Percentiles rank a stretch among this genome's conserved stretches.
These are phyloP conservation scores for Lysandra bellargus DNA, from an alignment of 2,888 invertebrate species.

Conservation along the genomic window DNA sequence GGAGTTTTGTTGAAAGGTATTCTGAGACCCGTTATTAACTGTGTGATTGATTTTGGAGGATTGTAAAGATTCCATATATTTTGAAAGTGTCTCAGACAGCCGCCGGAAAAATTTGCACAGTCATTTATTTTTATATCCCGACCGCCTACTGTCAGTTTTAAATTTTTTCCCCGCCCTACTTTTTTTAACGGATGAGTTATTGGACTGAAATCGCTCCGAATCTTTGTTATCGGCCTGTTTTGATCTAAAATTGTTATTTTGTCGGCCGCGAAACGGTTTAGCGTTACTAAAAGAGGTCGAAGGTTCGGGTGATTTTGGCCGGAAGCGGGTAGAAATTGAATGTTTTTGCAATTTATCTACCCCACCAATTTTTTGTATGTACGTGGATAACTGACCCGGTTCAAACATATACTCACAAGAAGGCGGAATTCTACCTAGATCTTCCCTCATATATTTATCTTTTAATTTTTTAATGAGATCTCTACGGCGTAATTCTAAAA, in stretches of 20 bases:
- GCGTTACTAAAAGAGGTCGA: neutral
- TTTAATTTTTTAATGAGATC: constrained; percentile 19
- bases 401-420: constrained; percentile 2
- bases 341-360: constrained; percentile 12
- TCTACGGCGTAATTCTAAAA: constrained; percentile 33
- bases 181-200: neutral
- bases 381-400: neutral
- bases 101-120: neutral
- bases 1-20: too few relatives aligned
- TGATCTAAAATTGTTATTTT: neutral
- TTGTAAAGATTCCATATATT: too few relatives aligned
- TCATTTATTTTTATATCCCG: constrained; percentile 9
- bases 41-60: too few relatives aligned
- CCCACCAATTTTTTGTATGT: constrained; percentile 1
- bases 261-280: constrained; percentile 1
- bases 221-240: neutral
- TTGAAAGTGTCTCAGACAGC: neutral
- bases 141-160: neutral
- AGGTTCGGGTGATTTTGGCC: neutral
- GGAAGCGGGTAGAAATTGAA: neutral
- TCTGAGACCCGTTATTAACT: too few relatives aligned
- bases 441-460: constrained; percentile 9
- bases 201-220: neutral
- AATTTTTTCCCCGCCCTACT: neutral
- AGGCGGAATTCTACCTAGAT: constrained; percentile 1